Base-by-base conservation (phyloP, 1,140 invertebrate genomes). In the Drosophila triauraria region DNA sequence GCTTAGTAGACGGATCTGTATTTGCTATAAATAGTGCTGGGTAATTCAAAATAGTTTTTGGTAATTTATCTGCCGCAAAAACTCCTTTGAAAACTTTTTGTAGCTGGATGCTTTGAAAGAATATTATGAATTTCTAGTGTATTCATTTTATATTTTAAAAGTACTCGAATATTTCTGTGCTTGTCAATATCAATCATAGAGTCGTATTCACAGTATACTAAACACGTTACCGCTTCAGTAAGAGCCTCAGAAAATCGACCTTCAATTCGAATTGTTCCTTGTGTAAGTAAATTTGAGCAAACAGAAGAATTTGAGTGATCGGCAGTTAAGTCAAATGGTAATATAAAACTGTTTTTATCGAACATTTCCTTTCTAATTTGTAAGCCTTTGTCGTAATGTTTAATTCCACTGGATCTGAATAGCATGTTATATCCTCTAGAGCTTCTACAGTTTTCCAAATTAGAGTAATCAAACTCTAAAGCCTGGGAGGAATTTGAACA, bases 271-370 rank as follows among this genome's bases (percentile, higher is more conserved):
- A 30, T 30, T 9, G 27, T 32, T 13, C 57, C 42, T 59, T 59
- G 42, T 12, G 57, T 32, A 13, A 46, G 40, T 15, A 56, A 56
- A 42, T 42, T 42, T 13, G 20, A 56, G 13, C 53, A 56, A 4
- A 30, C 8, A 35, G 58, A 20, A 3, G 43, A 47, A 23, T 48
- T 48, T 10, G 20, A 32, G 10, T 61, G 59, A 17, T 59, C 57
- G 10, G 46, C 32, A 35, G 20, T 61, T 61, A 35, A 17, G 32
- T 30, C 59, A 50, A 50, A 50, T 20, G 20, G 23, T 50, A 40
- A 50, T 62, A 50, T 50, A 38, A 62, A 50, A 62, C 32, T 27
- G 5, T 50, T 50, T 38, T 12, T 40, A 50, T 50, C 23, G 48
- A 50, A 62, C 20, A 50, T 42, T 40, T 58, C 40, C n/a, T 40